These are phyloP conservation scores for Spinus pinus DNA, from an alignment of 2,797 vertebrate genomes.

Conservation along the genomic window DNA sequence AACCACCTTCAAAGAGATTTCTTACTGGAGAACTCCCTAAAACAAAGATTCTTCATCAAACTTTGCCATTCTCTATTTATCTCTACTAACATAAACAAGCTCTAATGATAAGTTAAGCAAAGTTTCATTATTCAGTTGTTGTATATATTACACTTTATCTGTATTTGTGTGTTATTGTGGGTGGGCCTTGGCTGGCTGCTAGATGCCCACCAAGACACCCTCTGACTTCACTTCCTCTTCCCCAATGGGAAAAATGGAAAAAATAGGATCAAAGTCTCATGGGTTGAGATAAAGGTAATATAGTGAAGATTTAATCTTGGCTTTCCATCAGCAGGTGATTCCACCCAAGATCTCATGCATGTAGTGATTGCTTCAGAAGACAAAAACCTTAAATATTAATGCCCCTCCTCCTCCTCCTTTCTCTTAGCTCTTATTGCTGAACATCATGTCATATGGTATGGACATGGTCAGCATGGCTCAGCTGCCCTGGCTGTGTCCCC, in stretches of 20 bases:
- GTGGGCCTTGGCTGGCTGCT: not conserved
- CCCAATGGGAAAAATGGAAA: not conserved
- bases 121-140: not conserved
- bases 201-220: accelerated
- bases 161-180: not conserved
- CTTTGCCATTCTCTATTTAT: not conserved
- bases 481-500: not conserved
- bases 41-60: not conserved
- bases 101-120: not conserved
- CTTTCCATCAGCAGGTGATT: not conserved
- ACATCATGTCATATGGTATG: not conserved
- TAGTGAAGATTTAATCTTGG: not conserved
- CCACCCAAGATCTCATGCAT: accelerated
- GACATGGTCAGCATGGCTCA: not conserved
- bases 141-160: not conserved
- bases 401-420: not conserved
- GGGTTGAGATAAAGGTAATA: not conserved
- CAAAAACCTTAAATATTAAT: not conserved
- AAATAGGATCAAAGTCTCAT: not conserved
- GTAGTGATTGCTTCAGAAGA: not conserved
- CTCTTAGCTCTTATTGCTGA: not conserved
- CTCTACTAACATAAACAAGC: not conserved
- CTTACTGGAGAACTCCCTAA: not conserved
- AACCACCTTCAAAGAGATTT: not conserved
- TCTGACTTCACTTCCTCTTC: not conserved